Conservation (phyloP, 2,113 vertebrate genomes). For the Burhinus bistriatus region DNA sequence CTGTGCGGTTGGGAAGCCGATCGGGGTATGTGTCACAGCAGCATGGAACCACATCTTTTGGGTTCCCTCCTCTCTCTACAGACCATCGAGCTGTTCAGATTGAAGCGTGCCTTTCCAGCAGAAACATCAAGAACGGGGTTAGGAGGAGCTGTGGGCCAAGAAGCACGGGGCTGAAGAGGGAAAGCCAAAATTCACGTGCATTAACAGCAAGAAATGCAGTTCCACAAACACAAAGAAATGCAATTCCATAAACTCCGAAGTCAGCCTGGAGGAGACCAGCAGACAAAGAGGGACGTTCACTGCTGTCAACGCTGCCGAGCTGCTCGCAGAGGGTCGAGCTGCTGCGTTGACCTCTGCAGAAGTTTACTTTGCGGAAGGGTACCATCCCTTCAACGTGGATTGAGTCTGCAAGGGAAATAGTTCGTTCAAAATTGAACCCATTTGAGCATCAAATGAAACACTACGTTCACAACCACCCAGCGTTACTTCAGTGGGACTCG, state of each 20-base stretch:
- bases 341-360: not conserved
- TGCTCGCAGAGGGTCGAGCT: accelerated
- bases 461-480: not conserved
- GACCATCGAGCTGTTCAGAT: not conserved
- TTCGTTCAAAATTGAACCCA: not conserved
- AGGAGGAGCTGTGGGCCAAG: not conserved
- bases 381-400: accelerated
- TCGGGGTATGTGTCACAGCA: accelerated
- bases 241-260: not conserved
- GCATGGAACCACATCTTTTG: not conserved
- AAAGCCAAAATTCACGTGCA: not conserved
- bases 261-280: not conserved
- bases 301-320: not conserved
- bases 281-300: not conserved
- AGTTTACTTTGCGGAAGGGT: not conserved
- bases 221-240: not conserved
- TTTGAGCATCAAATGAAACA: not conserved
- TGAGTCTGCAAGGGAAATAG: not conserved
- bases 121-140: not conserved
- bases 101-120: not conserved
- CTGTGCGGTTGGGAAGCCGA: accelerated
- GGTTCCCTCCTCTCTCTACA: not conserved
- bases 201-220: not conserved
- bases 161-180: not conserved
- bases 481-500: not conserved